Base-by-base conservation (phyloP, 2,113 vertebrate species). In the Lophochroa leadbeateri region DNA sequence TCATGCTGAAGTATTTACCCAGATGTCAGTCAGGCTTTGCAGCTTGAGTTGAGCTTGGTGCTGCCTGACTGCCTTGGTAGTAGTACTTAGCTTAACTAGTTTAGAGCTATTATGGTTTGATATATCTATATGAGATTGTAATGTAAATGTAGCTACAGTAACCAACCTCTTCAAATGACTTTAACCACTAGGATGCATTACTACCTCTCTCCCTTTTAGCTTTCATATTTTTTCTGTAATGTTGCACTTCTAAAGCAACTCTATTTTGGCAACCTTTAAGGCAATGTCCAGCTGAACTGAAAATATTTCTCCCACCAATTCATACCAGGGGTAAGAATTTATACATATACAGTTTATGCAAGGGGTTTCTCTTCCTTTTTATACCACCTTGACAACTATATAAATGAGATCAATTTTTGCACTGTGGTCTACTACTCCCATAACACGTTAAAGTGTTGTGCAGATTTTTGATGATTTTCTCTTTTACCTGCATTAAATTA, bases 1-100 rank as follows among this genome's bases (percentile, higher is more conserved):
- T 94, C 86, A 65, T 72, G 63, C 52, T 2, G 7, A 89, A 76
- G 52, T 80, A 76, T 87, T 97, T 96, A 95, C 65, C 52, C 61
- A 92, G 78, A 60, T 1, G 57, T 96, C 95, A 94, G 69, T 96
- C 91, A 96, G 77, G 91, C 89, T 95, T 96, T 97, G 57, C 87
- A 92, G 49, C 49, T 37, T 10, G 44, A 79, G 31, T 76, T 53
- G 57, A 80, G 81, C 84, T 95, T 3, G 11, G 64, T 92, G 86
- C 52, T 79, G 70, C 86, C 64, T 87, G 81, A 82, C 81, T 94
- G 89, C 80, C 15, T 63, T 28, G 55, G 69, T 68, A 60, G 64
- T 57, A 61, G 67, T 52, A 76, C 44, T 80, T 67, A 78, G 80
- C 43, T 90, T 44, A 83, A 76, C 44, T 88, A 63, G 89, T 94